A percentile compares a stretch with the other conserved stretches of the same genome.
Conservation (phyloP, 2,113 vertebrate genomes). For the Thymallus thymallus region DNA sequence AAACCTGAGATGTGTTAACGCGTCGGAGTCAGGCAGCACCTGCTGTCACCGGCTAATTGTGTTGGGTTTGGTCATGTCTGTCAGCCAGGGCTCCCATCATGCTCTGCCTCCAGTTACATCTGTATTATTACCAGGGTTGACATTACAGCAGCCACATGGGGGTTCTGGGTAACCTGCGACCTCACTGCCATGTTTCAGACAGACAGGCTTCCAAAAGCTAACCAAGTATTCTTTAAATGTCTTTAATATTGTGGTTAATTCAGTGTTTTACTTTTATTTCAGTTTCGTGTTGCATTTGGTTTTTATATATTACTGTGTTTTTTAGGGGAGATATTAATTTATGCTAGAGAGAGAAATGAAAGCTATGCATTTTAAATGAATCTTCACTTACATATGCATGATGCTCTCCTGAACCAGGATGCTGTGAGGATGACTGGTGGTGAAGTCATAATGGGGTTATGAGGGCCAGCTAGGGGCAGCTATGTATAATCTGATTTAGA, state of each 20-base stretch:
- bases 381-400: slow-evolving; percentile 76
- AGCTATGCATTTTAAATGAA: slow-evolving; percentile 60
- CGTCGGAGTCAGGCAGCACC: slow-evolving; percentile 79
- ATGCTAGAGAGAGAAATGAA: slow-evolving; percentile 36
- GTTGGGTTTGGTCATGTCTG: slow-evolving; percentile 74
- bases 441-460: slow-evolving; percentile 80
- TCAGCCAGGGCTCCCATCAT: slow-evolving; percentile 72
- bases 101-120: slow-evolving; percentile 70
- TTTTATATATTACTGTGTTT: background rate
- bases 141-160: slow-evolving; percentile 72
- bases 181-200: slow-evolving; percentile 52
- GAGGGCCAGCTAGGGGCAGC: slow-evolving; percentile 75
- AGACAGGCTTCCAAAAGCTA: slow-evolving; percentile 60
- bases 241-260: slow-evolving; percentile 9
- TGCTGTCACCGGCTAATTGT: slow-evolving; percentile 86
- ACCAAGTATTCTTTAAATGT: slow-evolving; percentile 40
- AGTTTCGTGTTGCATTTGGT: background rate
- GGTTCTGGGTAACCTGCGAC: slow-evolving; percentile 63
- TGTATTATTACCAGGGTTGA: slow-evolving; percentile 70
- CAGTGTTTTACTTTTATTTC: background rate
- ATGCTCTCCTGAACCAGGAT: slow-evolving; percentile 69
- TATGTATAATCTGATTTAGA: slow-evolving; percentile 80
- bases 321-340: slow-evolving; percentile 31
- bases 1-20: slow-evolving; percentile 85
- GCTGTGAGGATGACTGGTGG: slow-evolving; percentile 71